These are phyloP conservation scores for Gasterosteus aculeatus DNA, from an alignment of 2,113 vertebrate species.

Conservation along the genomic window DNA sequence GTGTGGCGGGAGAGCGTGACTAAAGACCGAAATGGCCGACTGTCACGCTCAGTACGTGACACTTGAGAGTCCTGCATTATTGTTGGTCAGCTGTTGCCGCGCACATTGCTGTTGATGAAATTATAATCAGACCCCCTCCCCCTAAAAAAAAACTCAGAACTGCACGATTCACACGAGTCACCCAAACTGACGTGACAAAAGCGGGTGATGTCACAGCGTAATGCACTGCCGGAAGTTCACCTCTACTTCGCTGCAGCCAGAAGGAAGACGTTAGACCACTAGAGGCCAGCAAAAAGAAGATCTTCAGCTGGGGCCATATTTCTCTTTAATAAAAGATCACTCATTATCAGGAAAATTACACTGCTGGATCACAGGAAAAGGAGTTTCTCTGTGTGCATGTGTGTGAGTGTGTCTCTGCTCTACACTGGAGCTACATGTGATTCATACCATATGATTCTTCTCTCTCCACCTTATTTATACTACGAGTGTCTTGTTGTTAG, in stretches of 20 bases:
- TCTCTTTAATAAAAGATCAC: conserved; percentile 22
- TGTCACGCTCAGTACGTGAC: too few species aligned
- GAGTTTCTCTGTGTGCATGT: conserved; percentile 30
- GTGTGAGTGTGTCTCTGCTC: conserved; percentile 4
- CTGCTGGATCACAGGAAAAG: conserved; percentile 46
- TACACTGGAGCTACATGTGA: not conserved
- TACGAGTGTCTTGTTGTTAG: conserved; percentile 9
- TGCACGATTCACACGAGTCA: too few species aligned
- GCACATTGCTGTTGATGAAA: too few species aligned
- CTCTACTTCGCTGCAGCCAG: not conserved
- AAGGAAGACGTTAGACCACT: not conserved
- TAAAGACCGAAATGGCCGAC: too few species aligned
- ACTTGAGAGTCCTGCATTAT: too few species aligned
- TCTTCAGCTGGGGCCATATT: not conserved
- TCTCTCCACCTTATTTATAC: conserved; percentile 31
- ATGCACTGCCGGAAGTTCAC: not conserved
- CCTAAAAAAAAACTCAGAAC: too few species aligned
- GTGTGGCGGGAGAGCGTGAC: too few species aligned
- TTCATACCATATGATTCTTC: conserved; percentile 12
- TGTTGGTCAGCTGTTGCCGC: too few species aligned
- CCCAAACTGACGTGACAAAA: too few species aligned
- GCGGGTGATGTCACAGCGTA: too few species aligned
- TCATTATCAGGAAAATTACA: conserved; percentile 59
- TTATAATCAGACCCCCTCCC: too few species aligned
- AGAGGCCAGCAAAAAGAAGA: not conserved